phyloP scores from a whole-genome alignment of 2,113 vertebrate species.

The Pteruthius melanotis region DNA sequence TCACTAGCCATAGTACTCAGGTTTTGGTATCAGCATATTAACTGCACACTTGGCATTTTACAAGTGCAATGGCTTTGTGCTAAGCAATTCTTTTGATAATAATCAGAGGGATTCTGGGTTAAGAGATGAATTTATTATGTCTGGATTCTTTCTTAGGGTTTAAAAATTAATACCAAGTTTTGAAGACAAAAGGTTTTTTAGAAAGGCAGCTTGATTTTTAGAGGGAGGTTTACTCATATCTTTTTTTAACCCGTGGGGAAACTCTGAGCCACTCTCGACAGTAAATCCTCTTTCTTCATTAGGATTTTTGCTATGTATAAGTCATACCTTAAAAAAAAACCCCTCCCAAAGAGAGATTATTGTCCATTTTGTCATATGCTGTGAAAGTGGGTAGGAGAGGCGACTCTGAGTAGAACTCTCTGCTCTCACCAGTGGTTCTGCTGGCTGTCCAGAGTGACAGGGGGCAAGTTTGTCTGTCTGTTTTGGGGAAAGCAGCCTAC shows the following conservation, averaged over 20 bases:
- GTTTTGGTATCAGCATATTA: conserved; percentile 4
- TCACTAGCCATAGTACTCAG: neutral
- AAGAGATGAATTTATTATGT: neutral
- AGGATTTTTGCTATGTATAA: neutral
- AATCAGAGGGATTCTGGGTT: neutral
- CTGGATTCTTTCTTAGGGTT: neutral
- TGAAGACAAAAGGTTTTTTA: neutral
- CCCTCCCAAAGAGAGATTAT: accelerated
- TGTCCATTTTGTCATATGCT: neutral
- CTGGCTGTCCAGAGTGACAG: neutral
- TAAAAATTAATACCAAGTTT: neutral
- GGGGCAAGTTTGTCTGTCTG: accelerated
- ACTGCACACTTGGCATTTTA: conserved; percentile 13
- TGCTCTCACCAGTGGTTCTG: neutral
- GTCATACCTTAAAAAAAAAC: neutral
- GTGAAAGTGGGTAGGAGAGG: neutral
- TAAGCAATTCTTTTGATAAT: conserved; percentile 23
- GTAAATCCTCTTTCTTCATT: neutral
- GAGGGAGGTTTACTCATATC: accelerated
- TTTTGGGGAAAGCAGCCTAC: neutral
- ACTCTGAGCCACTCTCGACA: neutral
- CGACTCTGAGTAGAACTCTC: neutral
- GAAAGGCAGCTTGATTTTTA: neutral
- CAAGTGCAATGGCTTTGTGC: conserved; percentile 1
- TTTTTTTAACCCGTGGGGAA: neutral